Base-by-base conservation (phyloP, 2,797 vertebrate genomes). In the Sphenodon punctatus region DNA sequence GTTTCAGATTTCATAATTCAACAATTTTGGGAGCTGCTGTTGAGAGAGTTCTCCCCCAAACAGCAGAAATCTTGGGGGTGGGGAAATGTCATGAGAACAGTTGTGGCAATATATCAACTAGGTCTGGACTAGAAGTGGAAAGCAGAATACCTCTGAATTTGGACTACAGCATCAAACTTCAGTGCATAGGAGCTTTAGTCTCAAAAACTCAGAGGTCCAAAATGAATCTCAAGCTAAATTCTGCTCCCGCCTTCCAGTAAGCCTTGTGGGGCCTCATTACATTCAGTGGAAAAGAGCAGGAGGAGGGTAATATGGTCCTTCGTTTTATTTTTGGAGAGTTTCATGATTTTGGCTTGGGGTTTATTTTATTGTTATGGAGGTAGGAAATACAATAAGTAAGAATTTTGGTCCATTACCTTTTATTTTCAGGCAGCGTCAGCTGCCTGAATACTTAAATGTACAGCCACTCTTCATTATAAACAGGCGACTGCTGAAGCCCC, bases 81-180 rank as follows among this genome's bases (percentile, higher is more conserved):
- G n/a, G n/a, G n/a, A 92, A 92, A 88, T 32, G 60, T 80, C 82
- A 83, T 88, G 91, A 90, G 88, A 93, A 93, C 88, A 92, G 90
- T 92, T 91, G 88, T 92, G 90, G 90, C 90, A 91, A 68, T 83
- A 86, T 90, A 93, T 92, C 90, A 92, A 91, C 89, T 89, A 92
- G 71, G 88, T 93, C 89, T 86, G 88, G 91, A 93, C 88, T 85
- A 92, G 92, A 93, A 93, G 89, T 89, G 89, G 86, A 92, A 92
- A 90, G 89, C 88, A 92, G 90, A 90, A 92, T 85, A 88, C 93
- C 92, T 90, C 81, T 88, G 71, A 83, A 89, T 77, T 92, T 92
- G 89, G 83, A 74, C 82, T 73, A 38, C 75, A 74, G n/a, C n/a
- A 91, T 92, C 89, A 93, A 58, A 92, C 92, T 92, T 78, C 85